These are phyloP conservation scores for Mico argentatus DNA, from an alignment of 2,797 vertebrate genomes.

Conservation along the genomic window DNA sequence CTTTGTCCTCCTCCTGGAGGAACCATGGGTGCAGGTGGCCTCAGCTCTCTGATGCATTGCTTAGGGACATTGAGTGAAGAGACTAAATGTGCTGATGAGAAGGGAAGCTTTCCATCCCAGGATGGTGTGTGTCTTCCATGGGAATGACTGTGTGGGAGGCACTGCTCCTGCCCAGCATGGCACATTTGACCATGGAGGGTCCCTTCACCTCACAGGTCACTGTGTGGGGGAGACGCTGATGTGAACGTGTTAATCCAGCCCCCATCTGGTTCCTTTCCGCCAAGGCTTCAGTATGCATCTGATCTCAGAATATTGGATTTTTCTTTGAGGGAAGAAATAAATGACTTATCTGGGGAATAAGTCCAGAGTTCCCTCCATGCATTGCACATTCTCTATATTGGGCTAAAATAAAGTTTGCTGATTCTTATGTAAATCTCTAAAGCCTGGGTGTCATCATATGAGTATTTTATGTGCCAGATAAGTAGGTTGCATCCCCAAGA, in stretches of 20 bases:
- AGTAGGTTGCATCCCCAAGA: slow-evolving; percentile 79
- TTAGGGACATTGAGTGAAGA: not conserved
- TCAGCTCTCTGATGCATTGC: not conserved
- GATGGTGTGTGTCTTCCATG: not conserved
- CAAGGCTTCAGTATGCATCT: slow-evolving; percentile 85
- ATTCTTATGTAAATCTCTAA: slow-evolving; percentile 87
- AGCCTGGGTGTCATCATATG: slow-evolving; percentile 82
- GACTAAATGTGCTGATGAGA: slow-evolving; percentile 28
- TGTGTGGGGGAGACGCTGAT: slow-evolving; percentile 67
- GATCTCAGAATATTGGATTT: slow-evolving; percentile 89
- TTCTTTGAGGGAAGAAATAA: slow-evolving; percentile 88
- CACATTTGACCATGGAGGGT: not conserved
- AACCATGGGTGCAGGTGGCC: not conserved
- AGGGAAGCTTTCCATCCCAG: slow-evolving; percentile 47
- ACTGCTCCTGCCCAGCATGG: not conserved
- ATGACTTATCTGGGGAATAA: slow-evolving; percentile 87
- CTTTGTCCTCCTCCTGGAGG: no score
- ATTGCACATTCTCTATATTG: slow-evolving; percentile 78
- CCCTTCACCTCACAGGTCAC: slow-evolving; percentile 48
- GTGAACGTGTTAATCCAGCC: slow-evolving; percentile 82
- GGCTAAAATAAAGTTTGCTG: slow-evolving; percentile 83
- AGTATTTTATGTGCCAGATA: slow-evolving; percentile 82
- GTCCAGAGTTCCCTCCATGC: slow-evolving; percentile 77
- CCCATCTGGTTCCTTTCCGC: slow-evolving; percentile 70
- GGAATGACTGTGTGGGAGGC: slow-evolving; percentile 33